Percentiles rank a stretch among this genome's conserved stretches.
These are phyloP conservation scores for Raja brachyura DNA, from an alignment of 2,113 vertebrate species.

Conservation along the genomic window DNA sequence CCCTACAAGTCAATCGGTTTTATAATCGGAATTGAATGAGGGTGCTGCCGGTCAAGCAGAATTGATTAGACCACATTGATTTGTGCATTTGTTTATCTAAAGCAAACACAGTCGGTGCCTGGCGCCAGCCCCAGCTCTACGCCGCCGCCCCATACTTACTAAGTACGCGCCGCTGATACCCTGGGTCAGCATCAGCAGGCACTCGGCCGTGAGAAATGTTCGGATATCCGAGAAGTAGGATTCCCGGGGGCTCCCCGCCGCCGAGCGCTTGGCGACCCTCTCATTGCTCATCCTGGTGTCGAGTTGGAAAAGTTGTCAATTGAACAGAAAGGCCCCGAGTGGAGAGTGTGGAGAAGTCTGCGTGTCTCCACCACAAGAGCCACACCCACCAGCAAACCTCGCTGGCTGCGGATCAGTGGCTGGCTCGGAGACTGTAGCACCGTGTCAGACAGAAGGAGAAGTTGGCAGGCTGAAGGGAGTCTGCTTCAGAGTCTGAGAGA, in stretches of 20 bases:
- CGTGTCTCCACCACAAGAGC: background rate
- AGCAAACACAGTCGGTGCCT: background rate
- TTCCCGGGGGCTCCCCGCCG: background rate
- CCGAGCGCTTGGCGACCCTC: background rate
- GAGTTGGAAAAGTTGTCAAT: background rate
- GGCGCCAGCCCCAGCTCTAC: background rate
- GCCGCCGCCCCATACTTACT: background rate
- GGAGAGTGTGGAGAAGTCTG: background rate
- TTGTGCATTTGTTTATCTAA: background rate
- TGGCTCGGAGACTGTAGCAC: background rate
- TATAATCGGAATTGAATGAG: background rate
- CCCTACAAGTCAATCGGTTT: too few relatives aligned
- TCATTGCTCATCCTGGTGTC: background rate
- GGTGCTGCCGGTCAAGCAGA: background rate
- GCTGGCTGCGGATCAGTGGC: background rate
- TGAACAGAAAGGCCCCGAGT: background rate
- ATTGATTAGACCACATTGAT: background rate
- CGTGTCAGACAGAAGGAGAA: background rate
- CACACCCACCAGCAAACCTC: background rate
- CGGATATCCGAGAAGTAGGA: constrained; percentile 28
- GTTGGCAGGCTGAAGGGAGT: too few relatives aligned
- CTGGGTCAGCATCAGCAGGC: constrained; percentile 29
- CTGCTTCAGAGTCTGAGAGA: too few relatives aligned
- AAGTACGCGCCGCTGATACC: constrained; percentile 32
- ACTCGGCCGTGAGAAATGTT: constrained; percentile 18